These are phyloP conservation scores for Caerostris extrusa DNA, from an alignment of 1,140 invertebrate species.

Conservation along the genomic window DNA sequence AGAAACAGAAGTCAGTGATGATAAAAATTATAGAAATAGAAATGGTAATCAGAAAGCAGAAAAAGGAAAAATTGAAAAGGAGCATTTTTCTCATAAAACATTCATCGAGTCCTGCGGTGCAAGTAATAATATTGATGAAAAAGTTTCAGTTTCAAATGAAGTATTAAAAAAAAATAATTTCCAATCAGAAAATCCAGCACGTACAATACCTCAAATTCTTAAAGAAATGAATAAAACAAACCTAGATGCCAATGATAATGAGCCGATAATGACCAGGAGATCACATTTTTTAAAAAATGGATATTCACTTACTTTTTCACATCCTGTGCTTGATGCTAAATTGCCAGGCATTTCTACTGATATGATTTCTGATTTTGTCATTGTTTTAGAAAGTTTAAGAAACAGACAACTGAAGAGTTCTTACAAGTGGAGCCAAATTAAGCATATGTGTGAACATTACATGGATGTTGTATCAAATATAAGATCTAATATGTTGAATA, in stretches of 20 bases:
- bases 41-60: background rate
- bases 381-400: constrained; percentile 71
- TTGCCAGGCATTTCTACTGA: constrained; percentile 43
- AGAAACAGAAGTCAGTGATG: constrained; percentile 24
- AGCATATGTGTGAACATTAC: constrained; percentile 73
- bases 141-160: background rate
- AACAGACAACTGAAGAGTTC: constrained; percentile 66
- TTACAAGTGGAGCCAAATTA: constrained; percentile 72
- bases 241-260: background rate
- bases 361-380: constrained; percentile 72
- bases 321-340: constrained; percentile 64
- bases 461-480: constrained; percentile 4
- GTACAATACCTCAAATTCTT: background rate
- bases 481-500: constrained; percentile 52
- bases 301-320: constrained; percentile 28
- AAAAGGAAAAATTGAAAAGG: background rate
- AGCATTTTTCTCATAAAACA: background rate
- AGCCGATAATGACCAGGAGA: constrained; percentile 24
- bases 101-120: background rate
- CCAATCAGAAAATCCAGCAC: background rate
- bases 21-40: constrained; percentile 10
- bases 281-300: constrained; percentile 10
- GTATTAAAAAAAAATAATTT: background rate
- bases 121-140: background rate
- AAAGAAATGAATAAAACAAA: constrained; percentile 17